These are phyloP conservation scores for Rhodinocichla rosea DNA, from an alignment of 2,113 vertebrate genomes.

Conservation along the genomic window DNA sequence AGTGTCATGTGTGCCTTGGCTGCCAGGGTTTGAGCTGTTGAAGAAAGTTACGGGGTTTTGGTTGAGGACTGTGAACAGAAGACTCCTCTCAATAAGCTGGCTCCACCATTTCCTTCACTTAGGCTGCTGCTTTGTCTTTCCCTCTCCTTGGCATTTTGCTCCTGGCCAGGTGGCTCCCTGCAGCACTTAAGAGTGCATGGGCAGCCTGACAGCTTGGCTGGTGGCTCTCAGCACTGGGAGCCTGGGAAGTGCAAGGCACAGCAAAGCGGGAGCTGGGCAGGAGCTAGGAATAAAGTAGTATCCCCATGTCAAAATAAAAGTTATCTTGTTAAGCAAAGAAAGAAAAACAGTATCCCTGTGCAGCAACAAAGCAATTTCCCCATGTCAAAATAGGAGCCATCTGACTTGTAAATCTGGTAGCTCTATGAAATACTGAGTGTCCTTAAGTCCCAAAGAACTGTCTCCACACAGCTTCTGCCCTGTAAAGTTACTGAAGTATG, in stretches of 20 bases:
- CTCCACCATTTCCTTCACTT: not conserved
- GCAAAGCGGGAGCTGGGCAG: not conserved
- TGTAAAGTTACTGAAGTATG: not conserved
- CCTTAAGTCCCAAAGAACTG: not conserved
- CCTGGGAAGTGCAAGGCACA: not conserved
- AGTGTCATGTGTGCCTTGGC: not conserved
- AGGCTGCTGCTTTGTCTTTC: not conserved
- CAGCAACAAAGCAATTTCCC: not conserved
- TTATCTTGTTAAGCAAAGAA: not conserved
- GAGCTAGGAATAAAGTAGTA: not conserved
- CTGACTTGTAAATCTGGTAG: not conserved
- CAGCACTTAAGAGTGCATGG: not conserved
- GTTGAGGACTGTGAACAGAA: not conserved
- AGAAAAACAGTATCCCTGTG: not conserved
- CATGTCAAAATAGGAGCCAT: not conserved
- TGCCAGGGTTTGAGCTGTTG: not conserved
- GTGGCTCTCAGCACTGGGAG: not conserved
- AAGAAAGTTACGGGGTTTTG: not conserved
- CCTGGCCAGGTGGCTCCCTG: not conserved
- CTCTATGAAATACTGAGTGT: not conserved
- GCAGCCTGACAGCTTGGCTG: not conserved
- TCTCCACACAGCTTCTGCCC: not conserved
- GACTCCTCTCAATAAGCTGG: not conserved
- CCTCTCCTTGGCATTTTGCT: not conserved
- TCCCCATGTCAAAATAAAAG: not conserved